phyloP scores from a whole-genome alignment of 2,888 invertebrate species.

The Lypha dubia region DNA sequence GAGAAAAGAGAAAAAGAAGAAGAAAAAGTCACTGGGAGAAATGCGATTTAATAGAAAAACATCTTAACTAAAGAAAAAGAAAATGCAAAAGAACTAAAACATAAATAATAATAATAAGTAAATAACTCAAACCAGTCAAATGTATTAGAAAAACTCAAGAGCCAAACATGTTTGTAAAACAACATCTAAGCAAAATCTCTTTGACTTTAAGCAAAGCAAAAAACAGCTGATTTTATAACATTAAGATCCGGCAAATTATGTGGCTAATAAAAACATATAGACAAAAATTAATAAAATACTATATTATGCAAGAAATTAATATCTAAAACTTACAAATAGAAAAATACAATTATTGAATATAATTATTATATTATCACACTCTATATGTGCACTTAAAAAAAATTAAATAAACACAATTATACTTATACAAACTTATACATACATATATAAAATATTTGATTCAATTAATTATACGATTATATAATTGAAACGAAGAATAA shows the following conservation, averaged over 20 bases:
- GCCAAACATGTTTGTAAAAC: background rate
- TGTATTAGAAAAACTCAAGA: too few relatives aligned
- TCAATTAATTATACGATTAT: background rate
- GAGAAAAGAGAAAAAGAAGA: too few relatives aligned
- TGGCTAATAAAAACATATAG: background rate
- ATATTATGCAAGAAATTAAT: background rate
- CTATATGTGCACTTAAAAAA: background rate
- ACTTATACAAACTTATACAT: too few relatives aligned
- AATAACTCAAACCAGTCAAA: background rate
- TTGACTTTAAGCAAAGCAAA: background rate
- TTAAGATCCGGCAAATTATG: background rate
- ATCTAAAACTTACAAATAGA: background rate
- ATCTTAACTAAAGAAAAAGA: too few relatives aligned
- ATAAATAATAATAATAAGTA: too few relatives aligned
- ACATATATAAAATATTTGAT: background rate
- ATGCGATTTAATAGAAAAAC: too few relatives aligned
- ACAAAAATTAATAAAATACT: background rate
- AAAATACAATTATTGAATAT: background rate
- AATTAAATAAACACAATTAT: background rate
- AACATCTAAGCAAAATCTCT: background rate
- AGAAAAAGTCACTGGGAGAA: too few relatives aligned
- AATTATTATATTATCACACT: background rate
- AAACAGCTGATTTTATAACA: background rate
- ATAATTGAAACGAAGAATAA: background rate
- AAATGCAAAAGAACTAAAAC: too few relatives aligned